Evolutionary conservation across 2,888 invertebrate genomes (phyloP), one percentile per base, ranked within the genome.

Genomic region (Litoditis marina): DNA sequence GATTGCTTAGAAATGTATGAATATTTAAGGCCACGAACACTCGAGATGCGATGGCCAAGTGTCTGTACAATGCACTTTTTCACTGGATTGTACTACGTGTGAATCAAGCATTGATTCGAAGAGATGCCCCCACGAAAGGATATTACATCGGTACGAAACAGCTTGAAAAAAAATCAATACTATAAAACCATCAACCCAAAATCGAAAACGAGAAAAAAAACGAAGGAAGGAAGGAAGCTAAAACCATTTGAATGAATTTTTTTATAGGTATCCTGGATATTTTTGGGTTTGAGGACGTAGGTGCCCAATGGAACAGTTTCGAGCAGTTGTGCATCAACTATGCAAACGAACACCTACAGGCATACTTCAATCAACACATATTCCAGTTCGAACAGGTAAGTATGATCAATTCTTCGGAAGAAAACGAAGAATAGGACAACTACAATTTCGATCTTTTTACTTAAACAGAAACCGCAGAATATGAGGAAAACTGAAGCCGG

Each of bases 51-150:
- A 91, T 94, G 90, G 94, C 94, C 0, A 95, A 94, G 85, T 94
- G 94, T 86, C 86, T 95, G 63, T 95, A 95, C 84, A 93, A 93
- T 76, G 92, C 94, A 72, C 86, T 95, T 66, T 94, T 95, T 85
- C 94, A 94, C 86, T 95, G 94, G 94, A 95, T 94, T 78, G 94
- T 95, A 60, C 88, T 94, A 83, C 92, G 94, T 86, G 91, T 93
- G 60, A 94, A 94, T 85, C 92, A 94, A 84, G 93, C 94, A 61
- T 86, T 94, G 78, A 87, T 94, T 63, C 78, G 78, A 57, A 70
- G 71, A 13, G 80, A 82, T 54, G 68, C 68, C 27, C 57, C 73
- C 5, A 65, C 70, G 4, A 81, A 85, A 82, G 92, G 93, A 73
- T 91, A 93, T 85, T 93, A 92, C 75, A 94, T 94, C 79, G 91